phyloP scores from a whole-genome alignment of 2,113 vertebrate species.

The Callorhinus ursinus region DNA sequence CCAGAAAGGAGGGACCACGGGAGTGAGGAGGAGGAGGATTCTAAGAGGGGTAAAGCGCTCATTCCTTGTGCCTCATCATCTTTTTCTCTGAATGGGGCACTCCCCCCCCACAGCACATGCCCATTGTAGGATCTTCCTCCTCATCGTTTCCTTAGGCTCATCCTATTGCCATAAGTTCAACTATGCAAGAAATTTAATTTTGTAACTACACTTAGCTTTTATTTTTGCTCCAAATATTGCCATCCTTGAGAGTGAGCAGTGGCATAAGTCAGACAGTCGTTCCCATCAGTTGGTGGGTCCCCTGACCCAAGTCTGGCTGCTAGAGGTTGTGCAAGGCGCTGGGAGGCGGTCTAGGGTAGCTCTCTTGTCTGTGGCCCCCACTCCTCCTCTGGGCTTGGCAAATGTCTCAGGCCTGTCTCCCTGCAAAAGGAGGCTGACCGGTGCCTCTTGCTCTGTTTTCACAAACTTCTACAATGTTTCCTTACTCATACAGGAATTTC shows the following conservation, averaged over 20 bases:
- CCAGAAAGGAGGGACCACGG: rapidly evolving
- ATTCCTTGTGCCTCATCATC: rapidly evolving
- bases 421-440: neutral
- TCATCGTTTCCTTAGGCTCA: neutral
- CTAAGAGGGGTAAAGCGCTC: no score
- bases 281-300: no score
- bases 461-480: neutral
- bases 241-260: neutral
- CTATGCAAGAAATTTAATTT: neutral
- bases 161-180: neutral
- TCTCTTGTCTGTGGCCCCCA: neutral
- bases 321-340: no score
- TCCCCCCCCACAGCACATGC: neutral
- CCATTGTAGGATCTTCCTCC: rapidly evolving
- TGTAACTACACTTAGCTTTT: neutral
- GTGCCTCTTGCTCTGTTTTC: neutral
- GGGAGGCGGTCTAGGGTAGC: no score
- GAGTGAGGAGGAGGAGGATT: neutral
- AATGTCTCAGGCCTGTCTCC: rapidly evolving
- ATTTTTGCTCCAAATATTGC: neutral
- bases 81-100: rapidly evolving
- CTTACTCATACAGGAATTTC: neutral
- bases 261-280: neutral
- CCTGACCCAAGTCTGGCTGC: neutral
- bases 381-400: neutral